phyloP scores from a whole-genome alignment of 2,113 vertebrate genomes.

The Tachycineta bicolor region DNA sequence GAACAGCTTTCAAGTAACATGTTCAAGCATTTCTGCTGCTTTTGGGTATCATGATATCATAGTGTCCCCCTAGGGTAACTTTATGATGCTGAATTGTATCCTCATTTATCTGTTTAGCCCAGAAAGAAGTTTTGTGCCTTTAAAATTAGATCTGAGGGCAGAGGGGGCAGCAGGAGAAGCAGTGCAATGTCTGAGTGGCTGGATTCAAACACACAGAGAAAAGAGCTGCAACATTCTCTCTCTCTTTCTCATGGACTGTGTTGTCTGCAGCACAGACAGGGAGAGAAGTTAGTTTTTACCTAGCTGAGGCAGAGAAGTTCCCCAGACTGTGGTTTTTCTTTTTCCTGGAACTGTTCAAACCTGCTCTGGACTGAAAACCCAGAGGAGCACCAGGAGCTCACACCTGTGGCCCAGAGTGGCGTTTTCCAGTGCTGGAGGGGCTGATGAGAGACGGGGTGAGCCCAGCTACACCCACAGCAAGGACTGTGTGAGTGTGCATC shows the following conservation, averaged over 20 bases:
- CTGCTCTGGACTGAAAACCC: neutral
- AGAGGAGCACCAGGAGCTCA: neutral
- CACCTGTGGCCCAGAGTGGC: too few species aligned
- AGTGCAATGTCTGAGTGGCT: neutral
- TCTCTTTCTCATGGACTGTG: neutral
- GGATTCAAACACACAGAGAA: too few species aligned
- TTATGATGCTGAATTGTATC: neutral
- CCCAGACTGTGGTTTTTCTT: neutral
- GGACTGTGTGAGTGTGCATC: neutral
- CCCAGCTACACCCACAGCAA: neutral
- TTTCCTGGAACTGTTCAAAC: neutral
- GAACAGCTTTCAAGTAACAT: neutral
- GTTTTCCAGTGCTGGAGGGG: neutral
- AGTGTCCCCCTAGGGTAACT: neutral
- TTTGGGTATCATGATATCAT: neutral
- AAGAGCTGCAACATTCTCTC: neutral
- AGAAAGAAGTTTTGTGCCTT: neutral
- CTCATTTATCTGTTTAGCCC: neutral
- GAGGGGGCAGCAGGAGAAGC: neutral
- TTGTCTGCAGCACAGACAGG: accelerated
- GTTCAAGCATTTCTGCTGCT: neutral
- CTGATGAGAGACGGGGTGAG: neutral
- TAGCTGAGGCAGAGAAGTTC: neutral
- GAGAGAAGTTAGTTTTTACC: neutral
- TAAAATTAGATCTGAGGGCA: neutral